Evolutionary conservation across 2,113 vertebrate species (phyloP).

Genomic region (Eupsittula cactorum): DNA sequence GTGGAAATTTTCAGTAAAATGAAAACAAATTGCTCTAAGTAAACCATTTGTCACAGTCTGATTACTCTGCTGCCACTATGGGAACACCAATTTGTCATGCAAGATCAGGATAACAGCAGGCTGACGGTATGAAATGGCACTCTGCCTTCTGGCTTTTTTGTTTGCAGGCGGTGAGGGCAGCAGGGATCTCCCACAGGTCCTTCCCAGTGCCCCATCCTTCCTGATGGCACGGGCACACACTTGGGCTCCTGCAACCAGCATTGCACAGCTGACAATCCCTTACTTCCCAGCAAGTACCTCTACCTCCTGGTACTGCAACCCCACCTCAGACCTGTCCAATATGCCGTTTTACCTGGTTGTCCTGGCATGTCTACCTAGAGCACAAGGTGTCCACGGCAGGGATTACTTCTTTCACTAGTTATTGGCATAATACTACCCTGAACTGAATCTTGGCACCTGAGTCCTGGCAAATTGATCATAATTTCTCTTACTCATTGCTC

Average conservation of each 20-base stretch:
- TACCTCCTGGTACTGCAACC: not conserved
- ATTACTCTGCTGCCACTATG: conserved; percentile 81
- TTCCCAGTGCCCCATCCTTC: not conserved
- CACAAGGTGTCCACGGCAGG: fast-evolving
- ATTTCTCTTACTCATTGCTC: not conserved
- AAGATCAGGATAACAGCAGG: conserved; percentile 78
- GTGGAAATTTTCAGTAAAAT: conserved; percentile 80
- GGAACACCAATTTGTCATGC: conserved; percentile 84
- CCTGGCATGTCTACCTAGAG: fast-evolving
- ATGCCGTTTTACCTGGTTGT: not conserved
- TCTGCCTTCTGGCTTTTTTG: conserved; percentile 60
- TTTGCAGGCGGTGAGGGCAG: not conserved
- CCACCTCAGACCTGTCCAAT: not conserved
- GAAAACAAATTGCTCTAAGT: conserved; percentile 85
- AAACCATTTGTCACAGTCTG: conserved; percentile 86
- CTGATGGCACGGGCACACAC: not conserved
- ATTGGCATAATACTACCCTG: not conserved
- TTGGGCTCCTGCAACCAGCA: no score
- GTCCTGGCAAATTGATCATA: not conserved
- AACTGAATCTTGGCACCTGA: not conserved
- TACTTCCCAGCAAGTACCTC: not conserved
- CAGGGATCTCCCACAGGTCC: not conserved
- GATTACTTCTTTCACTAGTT: not conserved
- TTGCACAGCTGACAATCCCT: fast-evolving
- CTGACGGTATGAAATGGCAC: conserved; percentile 71